A percentile compares a stretch with the other conserved stretches of the same genome.
Conservation (phyloP, 2,797 vertebrate species). For the Catamblyrhynchus diadema region DNA sequence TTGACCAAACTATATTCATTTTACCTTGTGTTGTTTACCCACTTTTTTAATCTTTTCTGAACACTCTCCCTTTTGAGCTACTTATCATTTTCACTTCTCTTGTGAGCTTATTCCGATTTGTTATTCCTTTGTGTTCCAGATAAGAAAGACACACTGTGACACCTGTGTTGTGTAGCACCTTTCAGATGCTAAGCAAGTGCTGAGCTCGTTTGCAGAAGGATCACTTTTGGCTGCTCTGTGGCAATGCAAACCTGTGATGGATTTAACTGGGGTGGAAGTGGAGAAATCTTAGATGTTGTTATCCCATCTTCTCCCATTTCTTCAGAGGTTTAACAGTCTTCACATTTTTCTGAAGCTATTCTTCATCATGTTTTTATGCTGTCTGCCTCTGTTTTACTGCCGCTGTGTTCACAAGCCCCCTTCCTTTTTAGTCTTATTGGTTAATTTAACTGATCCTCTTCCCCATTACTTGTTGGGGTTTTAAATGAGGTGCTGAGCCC, state of each 20-base stretch:
- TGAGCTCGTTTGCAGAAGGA: neutral
- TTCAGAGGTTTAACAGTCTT: neutral
- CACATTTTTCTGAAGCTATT: neutral
- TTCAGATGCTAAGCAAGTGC: neutral
- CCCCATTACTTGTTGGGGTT: neutral
- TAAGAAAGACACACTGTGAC: neutral
- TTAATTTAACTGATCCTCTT: neutral
- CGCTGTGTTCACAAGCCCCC: neutral
- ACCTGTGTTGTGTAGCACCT: neutral
- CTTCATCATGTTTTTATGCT: neutral
- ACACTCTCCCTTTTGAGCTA: neutral
- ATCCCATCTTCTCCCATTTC: neutral
- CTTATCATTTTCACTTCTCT: slow-evolving; percentile 5
- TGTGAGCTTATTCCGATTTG: neutral
- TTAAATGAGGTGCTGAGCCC: neutral
- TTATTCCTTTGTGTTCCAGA: neutral
- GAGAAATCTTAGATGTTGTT: neutral
- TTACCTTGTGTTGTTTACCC: slow-evolving; percentile 11
- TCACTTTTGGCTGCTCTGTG: neutral
- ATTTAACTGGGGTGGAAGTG: neutral
- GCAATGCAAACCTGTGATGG: neutral
- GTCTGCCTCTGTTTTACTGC: neutral
- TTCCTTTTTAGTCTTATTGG: neutral
- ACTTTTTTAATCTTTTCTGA: slow-evolving; percentile 11
- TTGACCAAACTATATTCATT: neutral